A percentile compares a stretch with the other conserved stretches of the same genome.
Conservation (phyloP, 1,140 invertebrate genomes). For the Solen grandis region DNA sequence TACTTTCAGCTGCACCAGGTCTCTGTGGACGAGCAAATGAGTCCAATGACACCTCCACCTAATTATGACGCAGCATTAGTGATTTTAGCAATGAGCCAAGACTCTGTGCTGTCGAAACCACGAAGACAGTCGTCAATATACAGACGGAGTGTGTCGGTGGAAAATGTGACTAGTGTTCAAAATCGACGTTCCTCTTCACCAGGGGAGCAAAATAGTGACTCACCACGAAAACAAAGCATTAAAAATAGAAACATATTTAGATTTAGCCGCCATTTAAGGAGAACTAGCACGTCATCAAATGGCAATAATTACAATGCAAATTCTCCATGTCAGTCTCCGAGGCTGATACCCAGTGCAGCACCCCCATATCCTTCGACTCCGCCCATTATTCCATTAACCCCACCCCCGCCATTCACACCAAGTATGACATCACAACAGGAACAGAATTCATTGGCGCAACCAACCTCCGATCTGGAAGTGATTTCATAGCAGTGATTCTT, state of each 20-base stretch:
- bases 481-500: no score
- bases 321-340: not conserved
- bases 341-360: not conserved
- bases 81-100: slow-evolving; percentile 70
- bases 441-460: no score
- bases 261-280: slow-evolving; percentile 44
- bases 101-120: slow-evolving; percentile 58
- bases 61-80: slow-evolving; percentile 72
- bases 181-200: not conserved
- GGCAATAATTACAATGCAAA: not conserved
- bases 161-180: slow-evolving; percentile 31
- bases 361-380: slow-evolving; percentile 45
- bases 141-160: slow-evolving; percentile 65
- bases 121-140: slow-evolving; percentile 46
- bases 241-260: slow-evolving; percentile 35
- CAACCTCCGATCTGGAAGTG: no score
- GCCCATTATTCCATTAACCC: slow-evolving; percentile 5
- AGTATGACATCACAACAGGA: no score
- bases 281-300: slow-evolving; percentile 8
- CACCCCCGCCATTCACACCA: slow-evolving; percentile 39
- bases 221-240: not conserved
- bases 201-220: not conserved
- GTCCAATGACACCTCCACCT: slow-evolving; percentile 71
- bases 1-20: slow-evolving; percentile 62
- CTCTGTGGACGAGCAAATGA: slow-evolving; percentile 59